Conservation (phyloP, 2,113 vertebrate species). For the Cyanoramphus novaezelandiae region DNA sequence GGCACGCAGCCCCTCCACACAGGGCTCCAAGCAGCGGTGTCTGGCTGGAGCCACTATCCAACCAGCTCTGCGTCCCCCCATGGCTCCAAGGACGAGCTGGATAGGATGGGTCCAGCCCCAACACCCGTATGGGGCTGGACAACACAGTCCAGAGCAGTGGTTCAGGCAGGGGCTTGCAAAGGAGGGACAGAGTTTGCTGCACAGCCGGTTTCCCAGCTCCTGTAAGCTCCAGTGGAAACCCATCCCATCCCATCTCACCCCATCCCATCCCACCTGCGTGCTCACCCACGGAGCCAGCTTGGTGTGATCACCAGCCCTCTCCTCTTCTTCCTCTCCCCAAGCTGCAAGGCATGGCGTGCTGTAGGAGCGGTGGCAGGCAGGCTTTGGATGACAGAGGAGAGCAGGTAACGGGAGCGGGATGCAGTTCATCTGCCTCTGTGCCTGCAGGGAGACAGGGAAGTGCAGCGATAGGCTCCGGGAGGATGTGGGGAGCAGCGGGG, state of each 20-base stretch:
- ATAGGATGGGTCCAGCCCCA: neutral
- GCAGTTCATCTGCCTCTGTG: neutral
- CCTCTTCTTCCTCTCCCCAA: neutral
- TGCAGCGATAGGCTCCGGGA: neutral
- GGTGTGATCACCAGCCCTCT: neutral
- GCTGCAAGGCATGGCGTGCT: rapidly evolving
- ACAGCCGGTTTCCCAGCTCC: neutral
- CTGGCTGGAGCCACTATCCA: rapidly evolving
- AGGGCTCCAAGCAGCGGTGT: neutral
- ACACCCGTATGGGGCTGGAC: rapidly evolving
- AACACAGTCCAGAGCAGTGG: neutral
- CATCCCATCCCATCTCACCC: neutral
- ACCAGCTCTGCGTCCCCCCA: too few relatives aligned
- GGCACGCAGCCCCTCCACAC: neutral
- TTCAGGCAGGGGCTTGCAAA: neutral
- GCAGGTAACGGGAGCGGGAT: neutral
- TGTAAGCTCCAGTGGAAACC: neutral
- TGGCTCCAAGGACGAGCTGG: neutral
- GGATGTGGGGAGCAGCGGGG: neutral
- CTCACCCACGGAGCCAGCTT: neutral
- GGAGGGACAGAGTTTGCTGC: neutral
- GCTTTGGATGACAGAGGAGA: neutral
- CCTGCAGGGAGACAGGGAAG: neutral
- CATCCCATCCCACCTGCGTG: neutral
- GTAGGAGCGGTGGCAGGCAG: neutral